Percentiles rank a stretch among this genome's conserved stretches.
phyloP scores from a whole-genome alignment of 2,888 invertebrate genomes.

The Drosophila acutilabella region DNA sequence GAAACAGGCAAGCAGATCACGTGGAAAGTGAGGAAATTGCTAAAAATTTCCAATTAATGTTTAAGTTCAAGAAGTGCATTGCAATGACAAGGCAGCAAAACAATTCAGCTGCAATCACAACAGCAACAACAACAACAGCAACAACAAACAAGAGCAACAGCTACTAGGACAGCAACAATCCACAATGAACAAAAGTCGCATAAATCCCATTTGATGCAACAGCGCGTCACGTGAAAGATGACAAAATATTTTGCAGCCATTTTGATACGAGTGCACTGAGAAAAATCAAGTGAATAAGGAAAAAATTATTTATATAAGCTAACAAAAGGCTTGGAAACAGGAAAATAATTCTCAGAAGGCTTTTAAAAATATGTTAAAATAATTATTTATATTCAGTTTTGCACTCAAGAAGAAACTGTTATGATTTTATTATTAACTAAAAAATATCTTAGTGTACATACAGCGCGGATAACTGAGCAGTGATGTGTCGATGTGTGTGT shows the following conservation, averaged over 20 bases:
- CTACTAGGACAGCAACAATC: slow-evolving; percentile 18
- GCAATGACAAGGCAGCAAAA: slow-evolving; percentile 18
- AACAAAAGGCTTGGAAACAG: too few species aligned
- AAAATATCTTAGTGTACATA: background rate
- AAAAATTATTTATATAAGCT: too few species aligned
- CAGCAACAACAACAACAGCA: background rate
- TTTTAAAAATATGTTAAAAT: too few species aligned
- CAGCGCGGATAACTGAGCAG: slow-evolving; percentile 35
- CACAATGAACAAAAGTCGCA: slow-evolving; percentile 52
- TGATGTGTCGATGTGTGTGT: slow-evolving; percentile 22
- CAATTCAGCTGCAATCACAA: slow-evolving; percentile 6
- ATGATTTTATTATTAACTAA: too few species aligned
- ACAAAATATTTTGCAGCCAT: slow-evolving; percentile 64
- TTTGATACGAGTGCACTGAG: slow-evolving; percentile 10
- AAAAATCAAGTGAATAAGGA: too few species aligned
- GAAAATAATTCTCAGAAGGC: too few species aligned
- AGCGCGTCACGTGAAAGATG: slow-evolving; percentile 63
- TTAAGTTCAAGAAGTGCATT: slow-evolving; percentile 60
- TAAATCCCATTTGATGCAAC: slow-evolving; percentile 69
- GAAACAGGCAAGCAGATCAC: slow-evolving; percentile 28
- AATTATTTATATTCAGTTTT: too few species aligned
- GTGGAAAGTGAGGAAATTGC: slow-evolving; percentile 67
- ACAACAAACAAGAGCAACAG: background rate
- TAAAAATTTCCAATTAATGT: slow-evolving; percentile 76
- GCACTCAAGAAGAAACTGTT: too few species aligned